These are phyloP conservation scores for Sericinus montela DNA, from an alignment of 2,888 invertebrate species.

Conservation along the genomic window DNA sequence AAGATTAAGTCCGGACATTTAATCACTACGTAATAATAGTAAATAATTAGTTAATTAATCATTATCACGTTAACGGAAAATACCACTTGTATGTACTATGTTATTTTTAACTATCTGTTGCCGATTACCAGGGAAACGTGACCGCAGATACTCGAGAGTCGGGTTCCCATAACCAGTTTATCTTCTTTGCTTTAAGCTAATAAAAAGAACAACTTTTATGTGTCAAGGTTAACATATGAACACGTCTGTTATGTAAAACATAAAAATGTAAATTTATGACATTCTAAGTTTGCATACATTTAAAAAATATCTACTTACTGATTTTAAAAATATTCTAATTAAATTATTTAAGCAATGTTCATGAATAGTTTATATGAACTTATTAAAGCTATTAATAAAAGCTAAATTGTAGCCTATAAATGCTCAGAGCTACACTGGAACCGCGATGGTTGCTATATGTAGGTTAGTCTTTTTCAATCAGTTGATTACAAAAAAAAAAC, in stretches of 20 bases:
- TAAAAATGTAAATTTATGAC: slow-evolving; percentile 4
- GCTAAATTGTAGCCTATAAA: too few species aligned
- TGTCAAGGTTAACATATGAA: slow-evolving; percentile 16
- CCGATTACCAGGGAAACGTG: slow-evolving; percentile 29
- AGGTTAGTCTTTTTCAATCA: too few species aligned
- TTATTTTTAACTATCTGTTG: slow-evolving; percentile 32
- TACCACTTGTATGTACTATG: slow-evolving; percentile 14
- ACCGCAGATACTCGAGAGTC: slow-evolving; percentile 14
- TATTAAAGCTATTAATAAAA: too few species aligned
- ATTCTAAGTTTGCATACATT: too few species aligned
- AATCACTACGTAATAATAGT: neutral
- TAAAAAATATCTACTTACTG: too few species aligned
- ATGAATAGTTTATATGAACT: too few species aligned
- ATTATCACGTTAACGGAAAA: slow-evolving; percentile 6
- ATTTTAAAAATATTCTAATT: too few species aligned
- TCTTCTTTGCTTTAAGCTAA: slow-evolving; percentile 14
- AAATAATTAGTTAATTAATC: neutral
- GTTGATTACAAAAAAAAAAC: too few species aligned
- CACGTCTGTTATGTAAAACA: slow-evolving; percentile 9
- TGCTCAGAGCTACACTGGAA: too few species aligned
- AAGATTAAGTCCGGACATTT: too few species aligned
- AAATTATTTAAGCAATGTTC: too few species aligned
- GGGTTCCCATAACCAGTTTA: slow-evolving; percentile 17
- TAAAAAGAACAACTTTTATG: slow-evolving; percentile 17
- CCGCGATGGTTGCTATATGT: too few species aligned